Base-by-base conservation (phyloP, 2,888 invertebrate genomes). In the Caenorhabditis sinica region DNA sequence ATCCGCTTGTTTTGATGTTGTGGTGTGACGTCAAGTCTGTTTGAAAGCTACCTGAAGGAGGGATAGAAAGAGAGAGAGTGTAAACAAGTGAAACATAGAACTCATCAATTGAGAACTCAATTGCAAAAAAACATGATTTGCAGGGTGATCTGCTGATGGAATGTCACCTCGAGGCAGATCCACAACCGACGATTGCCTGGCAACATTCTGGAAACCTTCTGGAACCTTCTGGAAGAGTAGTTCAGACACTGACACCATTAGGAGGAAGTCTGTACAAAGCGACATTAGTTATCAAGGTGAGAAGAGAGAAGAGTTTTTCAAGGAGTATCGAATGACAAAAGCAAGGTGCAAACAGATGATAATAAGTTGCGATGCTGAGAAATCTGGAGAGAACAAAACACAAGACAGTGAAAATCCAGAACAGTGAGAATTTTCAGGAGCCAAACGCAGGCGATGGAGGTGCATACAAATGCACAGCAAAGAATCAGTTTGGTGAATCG, bases 401-500 rank as follows among this genome's bases (percentile, higher is more conserved):
- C 45, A 65, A 45, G 1, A 43, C 30, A 23, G 9, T 23, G 23
- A 23, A 25, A 23, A 56, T 28, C 0, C 15, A 28, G 15, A 9
- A 25, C 43, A 30, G 20, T n/a, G n/a, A 51, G 9, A 3, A 5
- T 69, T 89, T 91, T 17, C 91, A 94, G 94, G 96, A 97, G 94
- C 98, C 98, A 76, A 96, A 96, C 89, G 96, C 96, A 93, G 96
- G 96, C 93, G 98, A 99, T 94, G 98, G 98, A 93, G 99, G 99
- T 91, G 97, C 97, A 94, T 99, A 98, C 95, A 96, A 98, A 93
- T 98, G 98, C 95, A 98, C 98, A 94, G 99, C 98, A 93, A 96
- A 97, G 95, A 99, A 99, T 95, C 95, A 96, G 94, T 96, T 96
- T 94, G 99, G 99, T 94, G 98, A 99, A 95, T 97, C 97, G 95